Base-by-base conservation (phyloP, 2,888 invertebrate genomes). In the Conistra vaccinii region DNA sequence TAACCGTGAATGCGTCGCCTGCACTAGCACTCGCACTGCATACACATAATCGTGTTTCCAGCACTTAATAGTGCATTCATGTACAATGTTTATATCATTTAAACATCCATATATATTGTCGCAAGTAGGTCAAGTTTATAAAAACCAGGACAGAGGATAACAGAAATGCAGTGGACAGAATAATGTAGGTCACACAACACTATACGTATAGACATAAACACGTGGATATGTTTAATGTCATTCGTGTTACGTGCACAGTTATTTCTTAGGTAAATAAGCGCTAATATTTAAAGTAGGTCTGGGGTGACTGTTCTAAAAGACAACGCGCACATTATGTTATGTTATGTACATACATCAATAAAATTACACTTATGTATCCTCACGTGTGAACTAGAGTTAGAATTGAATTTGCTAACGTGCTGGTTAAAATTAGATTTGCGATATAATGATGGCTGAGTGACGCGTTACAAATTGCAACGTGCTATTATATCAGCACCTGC, bases 121-220 rank as follows among this genome's bases (percentile, higher is more conserved):
- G 82, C 84, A 95, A 94, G 90, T 95, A 85, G 94, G 96, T 95
- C 96, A 96, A 96, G 96, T 95, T 95, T 94, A 93, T 89, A 88
- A 89, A 93, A 94, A 93, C 92, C 93, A 94, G 95, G 94, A 90
- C 95, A 93, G 95, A 95, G 95, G 95, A 96, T 94, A 95, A 95
- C 92, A 94, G 90, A 93, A 91, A 90, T 93, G 93, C 93, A 94
- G 91, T 94, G 92, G 93, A 92, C 92, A 92, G 89, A 90, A 90
- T 88, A 83, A 91, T 90, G 90, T 92, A 92, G 94, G 93, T 94
- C 94, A 92, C 89, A 81, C 84, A 80, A 85, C 78, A 51, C 69
- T 78, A 76, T 81, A 80, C 69, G 73, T 69, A 76, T 74, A 79
- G 12, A 48, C 62, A 42, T 75, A 74, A 63, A 61, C 77, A 71